Evolutionary conservation across 2,113 vertebrate genomes (phyloP).

Genomic region (Pungitius pungitius): DNA sequence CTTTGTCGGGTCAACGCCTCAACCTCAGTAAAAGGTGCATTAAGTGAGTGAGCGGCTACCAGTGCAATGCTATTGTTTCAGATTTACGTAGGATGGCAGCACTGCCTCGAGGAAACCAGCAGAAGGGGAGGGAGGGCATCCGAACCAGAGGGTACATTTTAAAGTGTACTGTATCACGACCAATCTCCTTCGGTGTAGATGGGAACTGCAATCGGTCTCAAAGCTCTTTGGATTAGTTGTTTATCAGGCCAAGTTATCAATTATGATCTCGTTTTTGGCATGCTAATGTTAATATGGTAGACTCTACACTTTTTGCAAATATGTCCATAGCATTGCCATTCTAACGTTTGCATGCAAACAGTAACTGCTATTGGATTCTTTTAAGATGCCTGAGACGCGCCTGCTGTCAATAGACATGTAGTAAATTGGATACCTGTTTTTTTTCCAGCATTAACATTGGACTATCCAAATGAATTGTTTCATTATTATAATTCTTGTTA

Average conservation of each 20-base stretch:
- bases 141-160: not conserved
- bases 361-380: not conserved
- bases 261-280: constrained; percentile 5
- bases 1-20: constrained; percentile 8
- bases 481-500: constrained; percentile 62
- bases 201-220: constrained; percentile 2
- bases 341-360: constrained; percentile 17
- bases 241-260: not conserved
- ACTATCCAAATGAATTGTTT: constrained; percentile 56
- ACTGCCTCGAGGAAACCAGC: not conserved
- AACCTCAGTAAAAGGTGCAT: not conserved
- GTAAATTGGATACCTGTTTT: constrained; percentile 17
- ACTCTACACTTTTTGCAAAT: not conserved
- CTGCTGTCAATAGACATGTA: constrained; percentile 3
- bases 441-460: constrained; percentile 44
- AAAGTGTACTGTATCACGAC: constrained; percentile 5
- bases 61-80: constrained; percentile 3
- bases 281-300: constrained; percentile 16
- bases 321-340: constrained; percentile 3
- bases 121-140: not conserved
- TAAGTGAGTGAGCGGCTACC: not conserved
- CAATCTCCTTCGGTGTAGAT: not conserved
- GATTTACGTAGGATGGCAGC: not conserved
- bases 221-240: not conserved
- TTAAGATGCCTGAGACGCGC: not conserved